Evolutionary conservation across 2,888 invertebrate species (phyloP), one percentile per base, ranked within the genome.

Genomic region (Catocala sponsa): DNA sequence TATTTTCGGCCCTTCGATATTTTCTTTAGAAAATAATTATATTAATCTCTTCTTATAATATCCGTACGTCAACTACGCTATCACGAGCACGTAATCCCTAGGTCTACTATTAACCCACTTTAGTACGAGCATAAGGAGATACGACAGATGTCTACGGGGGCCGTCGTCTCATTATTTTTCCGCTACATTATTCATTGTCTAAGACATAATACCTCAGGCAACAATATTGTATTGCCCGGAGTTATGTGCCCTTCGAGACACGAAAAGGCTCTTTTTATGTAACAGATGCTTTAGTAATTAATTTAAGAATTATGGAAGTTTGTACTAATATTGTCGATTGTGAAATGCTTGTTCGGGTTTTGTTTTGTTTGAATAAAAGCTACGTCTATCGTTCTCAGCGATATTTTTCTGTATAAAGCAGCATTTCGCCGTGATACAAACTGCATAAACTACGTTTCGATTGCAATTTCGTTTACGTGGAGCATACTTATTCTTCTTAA

Each of bases 101-200:
- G 64, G 58, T 33, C 65, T 43, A 54, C 42, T 59, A 70, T 58
- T 65, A 70, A 66, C 60, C 71, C 63, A 73, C 72, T 70, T 15
- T 46, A 63, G 61, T 51, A 48, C 42, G 43, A 55, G 41, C 33
- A 54, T 57, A 63, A 63, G 58, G 56, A 57, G 53, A 55, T 52
- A 61, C 38, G 79, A 81, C 83, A 85, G 79, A 83, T 78, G 81
- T 82, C 79, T 68, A 25, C 65, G 46, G 72, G 49, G 59, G 46
- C 70, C 78, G 57, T 59, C 63, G 67, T 65, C 81, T 85, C 82
- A 83, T 85, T 84, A 85, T 84, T 85, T 85, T 81, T 79, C 74
- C 78, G 70, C 81, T 81, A 83, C 83, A 83, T 85, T 82, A 84
- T 85, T 85, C 83, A 85, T 74, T 75, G 81, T 75, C 75, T 74